Conservation (phyloP, 2,888 invertebrate species). For the Cataglyphis livida region DNA sequence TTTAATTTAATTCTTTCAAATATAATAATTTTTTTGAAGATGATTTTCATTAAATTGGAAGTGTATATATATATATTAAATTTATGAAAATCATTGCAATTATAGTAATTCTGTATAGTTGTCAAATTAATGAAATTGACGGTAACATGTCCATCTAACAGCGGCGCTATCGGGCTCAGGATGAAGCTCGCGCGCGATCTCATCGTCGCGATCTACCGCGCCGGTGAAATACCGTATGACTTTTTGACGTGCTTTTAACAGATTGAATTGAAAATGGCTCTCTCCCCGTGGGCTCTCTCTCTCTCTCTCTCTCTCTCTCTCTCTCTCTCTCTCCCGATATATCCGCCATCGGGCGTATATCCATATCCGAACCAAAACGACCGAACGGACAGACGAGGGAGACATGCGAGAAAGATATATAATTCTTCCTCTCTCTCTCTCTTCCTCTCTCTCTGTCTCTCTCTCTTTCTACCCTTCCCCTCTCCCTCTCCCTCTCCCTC, state of each 20-base stretch:
- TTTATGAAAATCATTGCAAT: no score
- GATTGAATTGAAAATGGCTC: slow-evolving; percentile 84
- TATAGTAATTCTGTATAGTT: no score
- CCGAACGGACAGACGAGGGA: slow-evolving; percentile 72
- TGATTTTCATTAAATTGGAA: neutral
- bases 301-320: slow-evolving; percentile 63
- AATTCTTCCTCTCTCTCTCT: slow-evolving; percentile 23
- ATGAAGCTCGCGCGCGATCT: slow-evolving; percentile 59
- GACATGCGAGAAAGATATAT: slow-evolving; percentile 51
- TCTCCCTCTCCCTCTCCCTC: slow-evolving; percentile 22
- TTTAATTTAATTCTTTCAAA: neutral
- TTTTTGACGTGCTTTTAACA: slow-evolving; percentile 85
- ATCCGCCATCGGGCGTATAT: slow-evolving; percentile 77
- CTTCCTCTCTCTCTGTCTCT: neutral
- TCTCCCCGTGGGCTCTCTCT: slow-evolving; percentile 76
- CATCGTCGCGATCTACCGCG: slow-evolving; percentile 71
- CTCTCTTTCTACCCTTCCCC: no score
- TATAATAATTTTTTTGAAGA: neutral
- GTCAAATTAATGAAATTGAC: no score
- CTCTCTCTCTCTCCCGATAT: slow-evolving; percentile 80
- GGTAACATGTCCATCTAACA: neutral
- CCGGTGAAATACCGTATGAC: slow-evolving; percentile 83
- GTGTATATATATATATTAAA: no score
- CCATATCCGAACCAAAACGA: slow-evolving; percentile 79
- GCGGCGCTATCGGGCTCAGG: slow-evolving; percentile 49